phyloP scores from a whole-genome alignment of 35 echinoderm and acorn worm species.

The Anneissia japonica region DNA sequence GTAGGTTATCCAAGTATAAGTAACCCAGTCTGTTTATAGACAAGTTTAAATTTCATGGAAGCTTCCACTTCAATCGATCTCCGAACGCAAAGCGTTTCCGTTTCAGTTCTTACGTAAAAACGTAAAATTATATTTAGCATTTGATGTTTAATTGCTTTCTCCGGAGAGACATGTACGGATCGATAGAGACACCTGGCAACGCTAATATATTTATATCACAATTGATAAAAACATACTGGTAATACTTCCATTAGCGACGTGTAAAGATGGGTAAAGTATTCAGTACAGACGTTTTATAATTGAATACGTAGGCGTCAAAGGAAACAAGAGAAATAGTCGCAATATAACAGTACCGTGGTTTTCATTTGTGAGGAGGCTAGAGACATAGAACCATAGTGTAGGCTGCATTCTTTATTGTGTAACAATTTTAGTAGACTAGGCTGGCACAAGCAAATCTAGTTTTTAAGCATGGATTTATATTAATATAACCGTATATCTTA shows the following conservation, averaged over 20 bases:
- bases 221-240: background rate
- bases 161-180: background rate
- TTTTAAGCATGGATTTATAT: no score
- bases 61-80: background rate
- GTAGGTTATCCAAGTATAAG: background rate
- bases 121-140: background rate
- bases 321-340: no score
- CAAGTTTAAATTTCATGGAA: background rate
- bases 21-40: background rate
- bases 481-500: no score
- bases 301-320: no score
- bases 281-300: no score
- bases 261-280: no score
- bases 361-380: no score
- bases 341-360: no score
- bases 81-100: background rate
- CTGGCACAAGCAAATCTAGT: no score
- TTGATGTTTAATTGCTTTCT: background rate
- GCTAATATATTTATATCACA: background rate
- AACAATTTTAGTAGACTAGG: no score
- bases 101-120: background rate
- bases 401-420: no score
- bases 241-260: background rate
- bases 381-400: no score
- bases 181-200: background rate